phyloP scores from a whole-genome alignment of 2,888 invertebrate species.

The Eugnorisma glareosa region DNA sequence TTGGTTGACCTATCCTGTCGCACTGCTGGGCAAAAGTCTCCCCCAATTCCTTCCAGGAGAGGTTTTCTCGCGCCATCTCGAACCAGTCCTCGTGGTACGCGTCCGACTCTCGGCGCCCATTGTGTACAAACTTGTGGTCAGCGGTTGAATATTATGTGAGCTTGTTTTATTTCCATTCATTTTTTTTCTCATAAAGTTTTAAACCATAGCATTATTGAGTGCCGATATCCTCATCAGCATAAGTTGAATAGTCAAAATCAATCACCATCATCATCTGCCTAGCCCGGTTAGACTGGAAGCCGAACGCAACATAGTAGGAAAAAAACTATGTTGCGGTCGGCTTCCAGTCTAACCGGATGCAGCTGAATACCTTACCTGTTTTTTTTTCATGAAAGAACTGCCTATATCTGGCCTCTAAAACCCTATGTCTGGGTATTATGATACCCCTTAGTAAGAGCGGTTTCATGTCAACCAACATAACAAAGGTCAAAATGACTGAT shows the following conservation, averaged over 20 bases:
- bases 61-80: no score
- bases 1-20: no score
- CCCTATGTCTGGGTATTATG: not conserved
- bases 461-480: not conserved
- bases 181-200: not conserved
- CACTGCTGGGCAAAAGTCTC: no score
- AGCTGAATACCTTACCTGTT: not conserved
- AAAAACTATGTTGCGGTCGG: not conserved
- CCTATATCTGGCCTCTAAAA: not conserved
- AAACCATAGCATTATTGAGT: not conserved
- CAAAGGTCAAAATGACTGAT: not conserved
- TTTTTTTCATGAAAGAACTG: not conserved
- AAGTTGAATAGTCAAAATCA: not conserved
- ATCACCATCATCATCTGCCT: not conserved
- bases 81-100: no score
- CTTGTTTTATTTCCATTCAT: not conserved
- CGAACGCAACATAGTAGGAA: no score
- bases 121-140: no score
- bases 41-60: no score
- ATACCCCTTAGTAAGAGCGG: not conserved
- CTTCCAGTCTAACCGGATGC: not conserved
- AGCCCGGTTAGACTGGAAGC: no score
- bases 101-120: no score
- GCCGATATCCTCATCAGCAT: not conserved
- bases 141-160: not conserved